Evolutionary conservation across 2,797 vertebrate species (phyloP), one percentile per base, ranked within the genome.

Genomic region (Diglossa cyanea): DNA sequence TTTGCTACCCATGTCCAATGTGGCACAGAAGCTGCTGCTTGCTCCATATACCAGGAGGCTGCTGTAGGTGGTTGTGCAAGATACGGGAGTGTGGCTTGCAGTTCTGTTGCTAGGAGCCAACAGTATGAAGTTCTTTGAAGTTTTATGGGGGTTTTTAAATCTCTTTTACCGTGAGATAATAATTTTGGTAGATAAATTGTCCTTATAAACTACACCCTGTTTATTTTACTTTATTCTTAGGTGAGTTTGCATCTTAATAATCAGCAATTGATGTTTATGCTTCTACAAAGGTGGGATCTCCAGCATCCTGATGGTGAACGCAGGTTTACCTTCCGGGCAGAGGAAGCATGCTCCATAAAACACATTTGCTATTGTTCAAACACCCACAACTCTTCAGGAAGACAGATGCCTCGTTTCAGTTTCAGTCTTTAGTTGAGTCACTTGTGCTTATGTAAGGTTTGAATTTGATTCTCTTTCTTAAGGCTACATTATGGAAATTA

Each of bases 341-440:
- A 79, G 88, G 71, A 94, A 94, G 31, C 37, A 70, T 81, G 65
- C 31, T 93, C 61, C 4, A 4, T 65, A 50, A 48, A 76, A 57
- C 51, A 55, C 73, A 85, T 44, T 63, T 44, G 66, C 75, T 93
- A 89, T 91, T 94, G 94, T 95, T 91, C 50, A 84, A 80, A 93
- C 79, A n/a, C 82, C 95, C 87, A 95, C 93, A 83, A 35, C 78
- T 94, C 91, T 88, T 94, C 33, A 92, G 79, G 80, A 87, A 68
- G 82, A 73, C 93, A 95, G 87, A 96, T 94, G 85, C 85, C 93
- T 91, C 86, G 76, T 78, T 93, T 95, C 89, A 88, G 77, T 92
- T 96, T 94, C 95, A 94, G 62, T 92, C 94, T 90, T 94, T 15
- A 9, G n/a, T 95, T 96, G 94, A 96, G 84, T 95, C 93, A 89